Percentiles rank a stretch among this genome's conserved stretches.
phyloP scores from a whole-genome alignment of 2,797 vertebrate genomes.

The Cryptoprocta ferox region DNA sequence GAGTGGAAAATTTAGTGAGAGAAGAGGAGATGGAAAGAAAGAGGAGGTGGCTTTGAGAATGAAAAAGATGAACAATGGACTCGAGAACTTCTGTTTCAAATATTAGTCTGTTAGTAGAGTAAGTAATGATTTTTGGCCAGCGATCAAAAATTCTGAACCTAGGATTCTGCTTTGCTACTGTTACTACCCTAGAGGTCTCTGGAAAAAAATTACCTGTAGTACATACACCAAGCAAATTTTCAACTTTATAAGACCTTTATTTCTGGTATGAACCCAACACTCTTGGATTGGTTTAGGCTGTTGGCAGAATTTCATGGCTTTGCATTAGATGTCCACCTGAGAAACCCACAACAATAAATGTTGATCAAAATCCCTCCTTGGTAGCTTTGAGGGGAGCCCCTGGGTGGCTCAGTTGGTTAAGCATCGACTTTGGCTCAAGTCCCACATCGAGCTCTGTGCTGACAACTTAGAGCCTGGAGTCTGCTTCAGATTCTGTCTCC shows the following conservation, averaged over 20 bases:
- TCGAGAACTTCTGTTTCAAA: not conserved
- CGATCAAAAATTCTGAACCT: not conserved
- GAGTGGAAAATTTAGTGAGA: not conserved
- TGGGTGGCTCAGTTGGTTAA: too few species aligned
- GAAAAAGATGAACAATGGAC: not conserved
- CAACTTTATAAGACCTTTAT: not conserved
- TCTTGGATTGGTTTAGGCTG: not conserved
- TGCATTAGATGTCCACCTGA: not conserved
- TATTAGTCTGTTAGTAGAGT: not conserved
- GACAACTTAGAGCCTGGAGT: too few species aligned
- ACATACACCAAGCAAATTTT: not conserved
- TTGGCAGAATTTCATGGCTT: not conserved
- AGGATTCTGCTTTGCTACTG: not conserved
- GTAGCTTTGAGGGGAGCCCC: not conserved
- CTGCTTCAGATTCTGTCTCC: too few species aligned
- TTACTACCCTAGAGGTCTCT: not conserved
- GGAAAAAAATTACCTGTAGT: not conserved
- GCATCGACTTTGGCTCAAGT: too few species aligned
- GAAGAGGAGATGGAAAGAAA: not conserved
- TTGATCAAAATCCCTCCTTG: not conserved
- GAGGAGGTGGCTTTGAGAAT: not conserved
- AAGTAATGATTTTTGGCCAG: not conserved
- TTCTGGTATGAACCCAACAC: not conserved
- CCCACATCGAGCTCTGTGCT: too few species aligned
- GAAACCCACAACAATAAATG: not conserved